Evolutionary conservation across 1,140 invertebrate species (phyloP).

Genomic region (Ylistrum balloti): DNA sequence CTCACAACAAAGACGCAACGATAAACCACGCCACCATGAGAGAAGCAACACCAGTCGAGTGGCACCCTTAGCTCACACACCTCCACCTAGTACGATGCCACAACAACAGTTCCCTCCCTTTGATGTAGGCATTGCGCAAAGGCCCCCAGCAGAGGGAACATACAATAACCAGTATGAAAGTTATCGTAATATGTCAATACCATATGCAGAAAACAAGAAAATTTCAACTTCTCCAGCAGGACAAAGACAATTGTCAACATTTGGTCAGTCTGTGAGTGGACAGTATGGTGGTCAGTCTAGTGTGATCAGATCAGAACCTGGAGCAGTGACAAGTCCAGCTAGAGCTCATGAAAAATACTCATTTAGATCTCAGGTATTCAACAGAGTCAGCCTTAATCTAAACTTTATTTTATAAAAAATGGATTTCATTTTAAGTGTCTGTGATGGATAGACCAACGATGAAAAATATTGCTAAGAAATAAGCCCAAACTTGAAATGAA

Average conservation of each 20-base stretch:
- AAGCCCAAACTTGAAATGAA: too few species aligned
- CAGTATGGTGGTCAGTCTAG: background rate
- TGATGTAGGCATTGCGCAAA: background rate
- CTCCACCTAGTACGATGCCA: background rate
- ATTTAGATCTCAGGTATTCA: background rate
- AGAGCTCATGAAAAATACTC: background rate
- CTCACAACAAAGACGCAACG: background rate
- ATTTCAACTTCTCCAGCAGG: background rate
- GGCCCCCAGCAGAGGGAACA: background rate
- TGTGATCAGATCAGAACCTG: background rate
- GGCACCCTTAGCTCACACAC: background rate
- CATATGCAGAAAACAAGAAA: background rate
- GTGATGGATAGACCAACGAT: too few species aligned
- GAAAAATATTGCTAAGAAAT: too few species aligned
- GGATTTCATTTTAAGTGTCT: too few species aligned
- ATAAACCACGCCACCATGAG: background rate
- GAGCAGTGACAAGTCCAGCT: background rate
- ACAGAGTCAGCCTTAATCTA: too few species aligned
- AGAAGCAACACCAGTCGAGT: background rate
- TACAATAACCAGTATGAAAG: background rate
- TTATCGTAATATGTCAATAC: background rate
- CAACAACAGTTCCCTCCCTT: slow-evolving; percentile 24
- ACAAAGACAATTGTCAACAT: background rate
- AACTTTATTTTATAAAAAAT: too few species aligned
- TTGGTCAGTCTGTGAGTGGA: background rate